phyloP scores from a whole-genome alignment of 2,797 vertebrate species.

The Eupleurogrammus muticus region DNA sequence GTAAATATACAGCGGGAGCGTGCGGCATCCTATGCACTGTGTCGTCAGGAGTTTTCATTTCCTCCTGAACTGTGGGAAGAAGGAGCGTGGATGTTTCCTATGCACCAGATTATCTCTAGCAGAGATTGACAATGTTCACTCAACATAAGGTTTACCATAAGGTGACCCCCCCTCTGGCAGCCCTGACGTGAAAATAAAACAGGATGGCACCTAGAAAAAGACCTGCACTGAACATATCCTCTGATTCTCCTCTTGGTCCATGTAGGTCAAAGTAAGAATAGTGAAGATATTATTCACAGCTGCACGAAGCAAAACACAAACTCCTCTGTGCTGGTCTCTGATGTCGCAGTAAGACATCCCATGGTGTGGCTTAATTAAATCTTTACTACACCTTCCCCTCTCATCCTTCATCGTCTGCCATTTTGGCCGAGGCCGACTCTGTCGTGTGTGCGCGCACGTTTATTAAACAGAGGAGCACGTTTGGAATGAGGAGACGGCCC shows the following conservation, averaged over 20 bases:
- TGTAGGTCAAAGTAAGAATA: constrained; percentile 74
- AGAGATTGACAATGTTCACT: constrained; percentile 50
- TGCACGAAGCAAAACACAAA: constrained; percentile 76
- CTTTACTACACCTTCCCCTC: constrained; percentile 68
- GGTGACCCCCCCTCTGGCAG: constrained; percentile 47
- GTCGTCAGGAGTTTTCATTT: not conserved
- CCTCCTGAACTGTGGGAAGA: constrained; percentile 4
- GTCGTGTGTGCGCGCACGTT: constrained; percentile 64
- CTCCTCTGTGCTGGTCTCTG: constrained; percentile 66
- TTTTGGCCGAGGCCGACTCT: constrained; percentile 71
- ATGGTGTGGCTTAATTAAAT: constrained; percentile 79
- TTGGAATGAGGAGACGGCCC: constrained; percentile 30
- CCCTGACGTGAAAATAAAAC: constrained; percentile 29
- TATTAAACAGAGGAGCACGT: constrained; percentile 60
- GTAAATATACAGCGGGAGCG: constrained; percentile 20
- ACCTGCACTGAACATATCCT: constrained; percentile 42
- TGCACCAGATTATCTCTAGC: constrained; percentile 44
- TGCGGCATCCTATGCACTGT: constrained; percentile 3
- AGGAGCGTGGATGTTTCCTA: constrained; percentile 13
- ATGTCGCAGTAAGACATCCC: constrained; percentile 72
- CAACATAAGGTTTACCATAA: constrained; percentile 62
- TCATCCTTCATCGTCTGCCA: constrained; percentile 76
- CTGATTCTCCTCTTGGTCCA: constrained; percentile 55
- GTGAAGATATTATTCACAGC: constrained; percentile 73
- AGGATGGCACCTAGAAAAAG: constrained; percentile 31